Evolutionary conservation across 30 jellyfish, hydroid and myxozoan species (phyloP).

Genomic region (Hydra vulgaris): DNA sequence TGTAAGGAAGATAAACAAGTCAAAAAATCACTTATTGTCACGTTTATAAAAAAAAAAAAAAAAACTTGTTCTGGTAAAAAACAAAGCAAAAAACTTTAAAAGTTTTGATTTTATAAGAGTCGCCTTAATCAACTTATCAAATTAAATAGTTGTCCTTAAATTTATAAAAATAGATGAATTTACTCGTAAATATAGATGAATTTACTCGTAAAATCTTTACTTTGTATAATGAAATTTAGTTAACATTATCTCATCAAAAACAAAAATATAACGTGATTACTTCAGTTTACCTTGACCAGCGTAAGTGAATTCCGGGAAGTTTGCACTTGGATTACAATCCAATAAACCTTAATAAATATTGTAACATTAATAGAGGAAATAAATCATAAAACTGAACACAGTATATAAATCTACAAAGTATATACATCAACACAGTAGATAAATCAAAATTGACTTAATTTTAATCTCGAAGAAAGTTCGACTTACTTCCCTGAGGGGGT

Average conservation of each 20-base stretch:
- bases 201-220: background rate
- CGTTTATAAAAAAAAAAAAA: no score
- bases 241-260: no score
- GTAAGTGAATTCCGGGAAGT: constrained; percentile 28
- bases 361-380: background rate
- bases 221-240: background rate
- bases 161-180: background rate
- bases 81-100: no score
- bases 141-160: background rate
- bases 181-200: background rate
- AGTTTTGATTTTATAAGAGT: no score
- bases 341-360: constrained; percentile 3
- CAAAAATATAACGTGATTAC: no score
- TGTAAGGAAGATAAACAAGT: no score
- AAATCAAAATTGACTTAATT: no score
- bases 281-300: background rate
- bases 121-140: no score
- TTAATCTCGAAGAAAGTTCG: background rate
- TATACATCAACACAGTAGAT: no score
- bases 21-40: no score
- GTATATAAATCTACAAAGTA: no score
- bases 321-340: background rate
- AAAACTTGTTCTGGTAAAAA: no score
- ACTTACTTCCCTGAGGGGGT: constrained; percentile 50
- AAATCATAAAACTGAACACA: background rate